A percentile compares a stretch with the other conserved stretches of the same genome.
Conservation (phyloP, 2,888 invertebrate species). For the Gari tellinella region DNA sequence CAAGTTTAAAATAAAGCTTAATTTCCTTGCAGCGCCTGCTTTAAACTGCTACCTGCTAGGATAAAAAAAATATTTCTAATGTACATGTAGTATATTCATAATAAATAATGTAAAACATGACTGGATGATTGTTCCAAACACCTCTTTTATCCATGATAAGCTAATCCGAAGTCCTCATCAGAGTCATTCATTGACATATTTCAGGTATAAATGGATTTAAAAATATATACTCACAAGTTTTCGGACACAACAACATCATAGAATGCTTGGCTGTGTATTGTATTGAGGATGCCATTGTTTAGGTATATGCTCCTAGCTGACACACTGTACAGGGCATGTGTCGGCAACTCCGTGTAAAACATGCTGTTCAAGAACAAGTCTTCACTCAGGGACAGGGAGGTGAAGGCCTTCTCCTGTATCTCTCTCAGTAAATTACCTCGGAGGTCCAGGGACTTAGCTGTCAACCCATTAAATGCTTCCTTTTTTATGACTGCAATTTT, state of each 20-base stretch:
- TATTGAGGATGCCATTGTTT: constrained; percentile 21
- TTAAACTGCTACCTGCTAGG: too few relatives aligned
- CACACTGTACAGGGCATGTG: constrained; percentile 33
- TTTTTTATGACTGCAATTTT: constrained; percentile 36
- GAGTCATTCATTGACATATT: too few relatives aligned
- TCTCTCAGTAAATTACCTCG: constrained; percentile 43
- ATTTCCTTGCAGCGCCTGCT: too few relatives aligned
- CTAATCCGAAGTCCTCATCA: too few relatives aligned
- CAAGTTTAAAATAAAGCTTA: too few relatives aligned
- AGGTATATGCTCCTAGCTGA: constrained; percentile 41
- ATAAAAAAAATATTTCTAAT: too few relatives aligned
- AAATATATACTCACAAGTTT: constrained; percentile 42
- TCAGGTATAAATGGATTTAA: too few relatives aligned
- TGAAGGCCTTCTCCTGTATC: constrained; percentile 34
- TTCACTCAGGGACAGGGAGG: constrained; percentile 24
- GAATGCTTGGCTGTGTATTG: constrained; percentile 38
- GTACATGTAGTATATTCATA: too few relatives aligned
- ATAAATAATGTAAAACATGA: too few relatives aligned
- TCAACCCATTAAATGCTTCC: constrained; percentile 45
- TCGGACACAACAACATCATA: constrained; percentile 41
- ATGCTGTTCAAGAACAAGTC: constrained; percentile 42
- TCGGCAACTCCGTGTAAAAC: constrained; percentile 32
- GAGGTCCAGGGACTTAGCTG: constrained; percentile 36
- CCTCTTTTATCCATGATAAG: too few relatives aligned
- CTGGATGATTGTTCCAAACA: too few relatives aligned